A percentile compares a stretch with the other conserved stretches of the same genome.
phyloP scores from a whole-genome alignment of 2,113 vertebrate genomes.

The Tetrao urogallus region DNA sequence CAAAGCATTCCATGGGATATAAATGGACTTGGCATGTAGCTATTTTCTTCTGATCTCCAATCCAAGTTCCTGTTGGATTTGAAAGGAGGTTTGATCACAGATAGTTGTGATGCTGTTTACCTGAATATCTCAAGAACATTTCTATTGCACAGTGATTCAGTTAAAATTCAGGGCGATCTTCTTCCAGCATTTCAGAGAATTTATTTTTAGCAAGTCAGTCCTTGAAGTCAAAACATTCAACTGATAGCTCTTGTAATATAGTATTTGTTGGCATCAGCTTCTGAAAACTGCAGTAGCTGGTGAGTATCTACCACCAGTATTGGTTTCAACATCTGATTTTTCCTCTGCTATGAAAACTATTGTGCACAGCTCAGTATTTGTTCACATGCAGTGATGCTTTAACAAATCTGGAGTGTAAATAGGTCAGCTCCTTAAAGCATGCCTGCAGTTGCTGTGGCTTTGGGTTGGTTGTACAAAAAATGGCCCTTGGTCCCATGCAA shows the following conservation, averaged over 20 bases:
- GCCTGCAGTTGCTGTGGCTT: not conserved
- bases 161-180: slow-evolving; percentile 36
- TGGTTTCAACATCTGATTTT: not conserved
- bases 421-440: not conserved
- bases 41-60: slow-evolving; percentile 57
- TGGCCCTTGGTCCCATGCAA: not conserved
- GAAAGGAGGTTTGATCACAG: slow-evolving; percentile 43
- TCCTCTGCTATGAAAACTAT: not conserved
- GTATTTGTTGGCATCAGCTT: not conserved
- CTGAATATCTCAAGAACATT: slow-evolving; percentile 32
- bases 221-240: not conserved
- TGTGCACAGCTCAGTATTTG: not conserved
- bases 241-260: not conserved
- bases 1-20: slow-evolving; percentile 31
- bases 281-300: not conserved
- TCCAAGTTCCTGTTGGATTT: slow-evolving; percentile 61
- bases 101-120: slow-evolving; percentile 43
- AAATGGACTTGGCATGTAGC: slow-evolving; percentile 56
- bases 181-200: not conserved
- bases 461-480: not conserved
- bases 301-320: not conserved
- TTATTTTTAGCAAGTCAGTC: slow-evolving; percentile 33
- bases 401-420: not conserved
- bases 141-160: not conserved
- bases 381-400: not conserved